Base-by-base conservation (phyloP, 1,140 invertebrate genomes). In the Brachionus rubens region DNA sequence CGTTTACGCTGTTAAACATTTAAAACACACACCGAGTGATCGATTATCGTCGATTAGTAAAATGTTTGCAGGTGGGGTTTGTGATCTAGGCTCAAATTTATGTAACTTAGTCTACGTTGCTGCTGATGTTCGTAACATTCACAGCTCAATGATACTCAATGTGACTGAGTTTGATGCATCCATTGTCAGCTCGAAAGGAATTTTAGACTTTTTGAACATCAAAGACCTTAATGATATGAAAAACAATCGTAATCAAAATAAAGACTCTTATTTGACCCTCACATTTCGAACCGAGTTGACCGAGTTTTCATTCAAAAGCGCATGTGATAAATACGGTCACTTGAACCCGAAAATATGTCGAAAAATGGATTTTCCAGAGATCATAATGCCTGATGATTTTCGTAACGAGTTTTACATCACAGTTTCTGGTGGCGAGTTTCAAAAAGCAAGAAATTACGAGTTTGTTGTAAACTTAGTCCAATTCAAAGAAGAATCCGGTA, bases 281-380 rank as follows among this genome's bases (percentile, higher is more conserved):
- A 72, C 68, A 26, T 72, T 72, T 50, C 43, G 68, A 30, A 72
- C 30, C 24, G 68, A 72, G 7, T 36, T 72, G 12, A 33, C 5
- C 33, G 68, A 72, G 12, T 16, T 72, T 2, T 40, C 68, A 5
- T 72, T 24, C 41, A 72, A 72, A 72, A 33, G 41, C 21, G 68
- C 40, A 30, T 36, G 1, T 40, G 47, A 16, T 21, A 72, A 72
- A 50, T 72, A 50, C 33, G 43, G n/a, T 21, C 68, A 72, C 19
- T 30, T 72, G 24, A 48, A 48, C 28, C 68, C 68, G 30, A 72
- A 41, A 72, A 72, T 75, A 16, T 40, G 72, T 47, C 48, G 72
- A 24, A 75, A 75, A 75, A 54, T 75, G 48, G 30, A 75, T 47
- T 75, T 75, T 75, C 72, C 72, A 12, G 72, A 75, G 24, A 54